These are phyloP conservation scores for Temnothorax nylanderi DNA, from an alignment of 1,140 invertebrate species.

Conservation along the genomic window DNA sequence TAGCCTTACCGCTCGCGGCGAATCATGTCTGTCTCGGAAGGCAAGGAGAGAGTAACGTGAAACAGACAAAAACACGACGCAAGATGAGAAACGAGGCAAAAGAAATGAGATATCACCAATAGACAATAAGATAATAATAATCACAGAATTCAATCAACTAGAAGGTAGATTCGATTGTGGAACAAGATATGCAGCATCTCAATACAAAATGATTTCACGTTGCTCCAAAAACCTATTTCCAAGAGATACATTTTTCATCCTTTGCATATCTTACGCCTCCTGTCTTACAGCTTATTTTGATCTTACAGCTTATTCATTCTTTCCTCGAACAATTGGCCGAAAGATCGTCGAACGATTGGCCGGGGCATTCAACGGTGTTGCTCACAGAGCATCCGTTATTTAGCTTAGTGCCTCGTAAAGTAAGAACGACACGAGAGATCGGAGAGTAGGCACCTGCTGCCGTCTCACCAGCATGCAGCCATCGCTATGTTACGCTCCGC, in stretches of 20 bases:
- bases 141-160: neutral
- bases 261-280: neutral
- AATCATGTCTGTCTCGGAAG: conserved; percentile 1
- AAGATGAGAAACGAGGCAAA: neutral
- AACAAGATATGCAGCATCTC: neutral
- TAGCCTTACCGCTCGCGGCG: neutral
- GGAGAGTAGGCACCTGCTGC: neutral
- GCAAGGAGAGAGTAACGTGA: conserved; percentile 12
- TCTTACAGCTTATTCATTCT: conserved; percentile 21
- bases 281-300: neutral
- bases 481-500: conserved; percentile 34
- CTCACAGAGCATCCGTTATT: conserved; percentile 62
- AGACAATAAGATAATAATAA: conserved; percentile 12
- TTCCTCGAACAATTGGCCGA: neutral
- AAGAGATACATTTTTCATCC: neutral
- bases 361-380: conserved; percentile 42
- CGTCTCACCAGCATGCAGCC: conserved; percentile 8
- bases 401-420: conserved; percentile 45
- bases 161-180: neutral
- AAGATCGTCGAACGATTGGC: conserved; percentile 54
- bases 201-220: neutral
- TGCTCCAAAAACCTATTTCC: neutral
- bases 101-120: neutral
- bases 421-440: neutral
- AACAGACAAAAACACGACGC: neutral